Percentiles rank a stretch among this genome's conserved stretches.
These are phyloP conservation scores for Andrena trimmerana DNA, from an alignment of 2,888 invertebrate species.

Conservation along the genomic window DNA sequence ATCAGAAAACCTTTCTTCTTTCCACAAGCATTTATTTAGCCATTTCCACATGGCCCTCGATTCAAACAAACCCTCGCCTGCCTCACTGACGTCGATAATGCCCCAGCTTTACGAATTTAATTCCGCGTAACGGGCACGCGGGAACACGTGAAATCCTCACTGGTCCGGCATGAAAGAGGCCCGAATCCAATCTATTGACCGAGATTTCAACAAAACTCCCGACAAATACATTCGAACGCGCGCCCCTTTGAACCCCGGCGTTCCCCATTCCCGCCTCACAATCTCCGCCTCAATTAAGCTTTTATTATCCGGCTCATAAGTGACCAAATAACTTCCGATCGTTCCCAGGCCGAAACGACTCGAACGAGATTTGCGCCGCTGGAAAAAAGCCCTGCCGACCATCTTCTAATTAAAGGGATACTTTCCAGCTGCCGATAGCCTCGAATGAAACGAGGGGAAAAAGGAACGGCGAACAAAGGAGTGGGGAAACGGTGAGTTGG, in stretches of 20 bases:
- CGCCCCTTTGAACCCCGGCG: not conserved
- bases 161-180: conserved; percentile 26
- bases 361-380: not conserved
- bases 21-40: conserved; percentile 1
- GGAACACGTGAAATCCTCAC: conserved; percentile 22
- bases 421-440: conserved; percentile 40
- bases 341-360: conserved; percentile 7
- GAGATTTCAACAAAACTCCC: conserved; percentile 25
- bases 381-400: conserved; percentile 17
- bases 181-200: conserved; percentile 34
- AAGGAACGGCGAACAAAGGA: not conserved
- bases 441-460: conserved; percentile 26
- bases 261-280: not conserved
- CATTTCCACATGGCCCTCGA: not conserved
- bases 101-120: conserved; percentile 27
- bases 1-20: not conserved
- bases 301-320: conserved; percentile 42
- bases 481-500: not conserved
- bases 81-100: conserved; percentile 3
- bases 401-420: conserved; percentile 53
- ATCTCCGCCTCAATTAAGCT: conserved; percentile 28
- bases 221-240: conserved; percentile 1
- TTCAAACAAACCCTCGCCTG: not conserved
- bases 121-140: conserved; percentile 35
- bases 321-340: conserved; percentile 27